These are phyloP conservation scores for Torymus tubicola DNA, from an alignment of 2,888 invertebrate species.

Conservation along the genomic window DNA sequence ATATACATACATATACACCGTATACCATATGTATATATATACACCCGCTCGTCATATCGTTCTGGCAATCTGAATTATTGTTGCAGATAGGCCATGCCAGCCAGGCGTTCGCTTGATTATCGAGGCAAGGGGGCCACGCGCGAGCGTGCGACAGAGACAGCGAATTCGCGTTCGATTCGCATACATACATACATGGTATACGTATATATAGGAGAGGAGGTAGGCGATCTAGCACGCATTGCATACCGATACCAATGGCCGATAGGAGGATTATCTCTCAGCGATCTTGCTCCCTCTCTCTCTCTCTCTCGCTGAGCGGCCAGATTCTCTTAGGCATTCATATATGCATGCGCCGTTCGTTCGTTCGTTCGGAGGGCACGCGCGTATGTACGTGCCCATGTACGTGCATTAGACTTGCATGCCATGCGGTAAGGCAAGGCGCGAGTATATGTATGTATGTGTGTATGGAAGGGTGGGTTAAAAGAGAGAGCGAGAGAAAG, in stretches of 20 bases:
- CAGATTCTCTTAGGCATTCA: conserved; percentile 76
- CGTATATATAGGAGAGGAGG: too few relatives aligned
- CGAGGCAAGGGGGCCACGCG: not conserved
- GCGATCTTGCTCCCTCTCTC: conserved; percentile 59
- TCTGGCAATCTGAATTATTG: conserved; percentile 40
- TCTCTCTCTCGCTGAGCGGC: conserved; percentile 70
- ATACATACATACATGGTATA: conserved; percentile 41
- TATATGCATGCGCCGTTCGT: conserved; percentile 68
- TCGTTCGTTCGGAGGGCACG: not conserved
- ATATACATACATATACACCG: too few relatives aligned
- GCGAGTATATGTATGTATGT: too few relatives aligned
- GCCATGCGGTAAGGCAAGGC: conserved; percentile 10
- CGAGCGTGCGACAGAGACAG: not conserved
- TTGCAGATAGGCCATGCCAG: conserved; percentile 33
- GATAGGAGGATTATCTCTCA: conserved; percentile 64
- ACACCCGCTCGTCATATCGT: conserved; percentile 7
- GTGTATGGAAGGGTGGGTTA: too few relatives aligned
- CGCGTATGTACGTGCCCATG: not conserved
- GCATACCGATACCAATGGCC: conserved; percentile 67
- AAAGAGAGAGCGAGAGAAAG: too few relatives aligned
- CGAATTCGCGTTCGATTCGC: conserved; percentile 23
- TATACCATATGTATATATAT: too few relatives aligned
- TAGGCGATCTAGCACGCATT: conserved; percentile 39
- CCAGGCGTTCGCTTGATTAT: not conserved
- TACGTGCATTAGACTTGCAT: conserved; percentile 46